A percentile compares a stretch with the other conserved stretches of the same genome.
Evolutionary conservation across 2,113 vertebrate species (phyloP).

Genomic region (Mobula birostris): DNA sequence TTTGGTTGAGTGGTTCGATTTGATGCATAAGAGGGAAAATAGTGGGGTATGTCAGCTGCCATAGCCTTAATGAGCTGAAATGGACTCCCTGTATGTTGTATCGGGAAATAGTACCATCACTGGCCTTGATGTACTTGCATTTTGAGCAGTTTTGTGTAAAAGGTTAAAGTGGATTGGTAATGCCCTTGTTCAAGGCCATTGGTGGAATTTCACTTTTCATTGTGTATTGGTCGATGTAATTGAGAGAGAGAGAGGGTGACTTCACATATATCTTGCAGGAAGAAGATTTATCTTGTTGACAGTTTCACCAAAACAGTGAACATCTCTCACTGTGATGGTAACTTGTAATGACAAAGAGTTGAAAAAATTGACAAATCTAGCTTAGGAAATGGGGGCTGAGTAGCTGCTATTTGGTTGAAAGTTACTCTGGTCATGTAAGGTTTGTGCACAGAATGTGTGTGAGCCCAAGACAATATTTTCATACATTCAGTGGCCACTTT

Average conservation of each 20-base stretch:
- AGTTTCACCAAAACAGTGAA: not conserved
- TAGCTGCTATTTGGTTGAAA: not conserved
- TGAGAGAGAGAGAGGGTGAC: not conserved
- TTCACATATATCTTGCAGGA: not conserved
- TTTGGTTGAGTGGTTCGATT: too few species aligned
- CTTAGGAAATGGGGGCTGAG: not conserved
- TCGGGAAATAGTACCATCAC: not conserved
- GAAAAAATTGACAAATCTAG: not conserved
- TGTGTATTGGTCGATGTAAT: not conserved
- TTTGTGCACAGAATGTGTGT: not conserved
- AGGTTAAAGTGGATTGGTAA: not conserved
- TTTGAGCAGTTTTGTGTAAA: not conserved
- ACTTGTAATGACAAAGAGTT: not conserved
- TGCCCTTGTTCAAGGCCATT: not conserved
- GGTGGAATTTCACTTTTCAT: not conserved
- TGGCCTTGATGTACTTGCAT: not conserved
- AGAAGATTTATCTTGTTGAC: not conserved
- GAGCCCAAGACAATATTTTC: not conserved
- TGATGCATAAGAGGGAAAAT: too few species aligned
- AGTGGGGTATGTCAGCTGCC: too few species aligned
- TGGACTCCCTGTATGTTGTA: too few species aligned
- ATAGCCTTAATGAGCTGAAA: too few species aligned
- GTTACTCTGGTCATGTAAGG: not conserved
- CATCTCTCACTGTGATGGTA: not conserved
- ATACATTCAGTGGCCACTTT: too few species aligned